These are phyloP conservation scores for Drosophila watanabei DNA, from an alignment of 1,140 invertebrate species.

Conservation along the genomic window DNA sequence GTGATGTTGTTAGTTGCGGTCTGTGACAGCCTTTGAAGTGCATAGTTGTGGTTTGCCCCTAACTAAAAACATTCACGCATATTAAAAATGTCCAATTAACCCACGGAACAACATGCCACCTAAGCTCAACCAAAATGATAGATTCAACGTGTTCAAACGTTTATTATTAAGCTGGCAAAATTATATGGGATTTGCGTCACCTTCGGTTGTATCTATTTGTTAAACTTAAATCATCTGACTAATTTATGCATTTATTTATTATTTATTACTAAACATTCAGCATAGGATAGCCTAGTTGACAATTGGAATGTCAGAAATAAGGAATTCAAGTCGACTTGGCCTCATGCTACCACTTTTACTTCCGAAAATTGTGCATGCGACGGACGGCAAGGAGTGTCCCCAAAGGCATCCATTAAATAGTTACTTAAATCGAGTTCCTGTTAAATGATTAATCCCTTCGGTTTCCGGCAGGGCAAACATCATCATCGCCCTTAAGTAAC, in stretches of 20 bases:
- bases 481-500: constrained; percentile 22
- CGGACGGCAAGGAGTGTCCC: not conserved
- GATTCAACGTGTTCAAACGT: not conserved
- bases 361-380: constrained; percentile 3
- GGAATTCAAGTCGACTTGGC: not conserved
- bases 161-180: not conserved
- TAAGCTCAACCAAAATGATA: not conserved
- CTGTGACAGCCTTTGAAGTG: constrained; percentile 23
- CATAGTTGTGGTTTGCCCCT: constrained; percentile 7
- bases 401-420: constrained; percentile 7
- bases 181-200: not conserved
- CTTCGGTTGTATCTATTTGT: not conserved
- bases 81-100: constrained; percentile 3
- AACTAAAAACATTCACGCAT: not conserved
- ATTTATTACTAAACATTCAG: not conserved
- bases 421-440: constrained; percentile 24
- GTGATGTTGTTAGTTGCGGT: constrained; percentile 19
- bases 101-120: not conserved
- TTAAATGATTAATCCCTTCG: constrained; percentile 28
- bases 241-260: not conserved
- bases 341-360: not conserved
- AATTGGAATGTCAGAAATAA: not conserved
- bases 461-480: constrained; percentile 28
- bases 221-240: not conserved
- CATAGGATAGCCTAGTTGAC: not conserved